Evolutionary conservation across 2,888 invertebrate species (phyloP), one percentile per base, ranked within the genome.

Genomic region (Melolontha melolontha): DNA sequence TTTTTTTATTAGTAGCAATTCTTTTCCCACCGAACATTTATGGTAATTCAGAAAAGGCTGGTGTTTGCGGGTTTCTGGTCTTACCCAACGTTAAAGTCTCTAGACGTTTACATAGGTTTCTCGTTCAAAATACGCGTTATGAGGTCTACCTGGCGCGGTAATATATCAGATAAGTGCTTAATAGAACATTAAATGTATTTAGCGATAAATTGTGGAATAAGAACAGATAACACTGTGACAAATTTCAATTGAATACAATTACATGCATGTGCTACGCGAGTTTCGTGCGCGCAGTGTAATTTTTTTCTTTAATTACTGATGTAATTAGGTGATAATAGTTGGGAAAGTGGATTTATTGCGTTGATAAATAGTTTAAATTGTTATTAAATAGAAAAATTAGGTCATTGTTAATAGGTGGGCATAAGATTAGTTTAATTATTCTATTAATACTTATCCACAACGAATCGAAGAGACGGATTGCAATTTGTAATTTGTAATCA

Each of bases 71-170:
- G 59, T 64, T 64, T 42, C 52, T 52, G 42, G 64, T 52, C 52
- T 64, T 54, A 64, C 44, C 64, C 17, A 64, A 27, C 64, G 52
- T 64, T 64, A 17, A 51, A 64, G 44, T 64, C 44, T 64, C 52
- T 41, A 22, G 51, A 51, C 64, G 51, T 40, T 27, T 17, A 42
- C 42, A 44, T 42, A 39, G 41, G 50, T 47, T 59, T 12, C 14
- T 29, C 47, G 47, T 47, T 59, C 12, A 34, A 59, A 59, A 47
- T 29, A 47, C 42, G 11, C 14, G 27, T 29, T 47, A 29, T 27
- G 8, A 14, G 22, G 47, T 44, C 29, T 14, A 27, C 34, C 29
- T 29, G 11, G 59, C n/a, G 14, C 16, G 16, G 16, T 11, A 14
- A 34, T 59, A 59, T 57, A 57, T 57, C 42, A 42, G 44, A 42